Percentiles rank a stretch among this genome's conserved stretches.
Conservation (phyloP, 1,140 invertebrate genomes). For the Nebria ingens region DNA sequence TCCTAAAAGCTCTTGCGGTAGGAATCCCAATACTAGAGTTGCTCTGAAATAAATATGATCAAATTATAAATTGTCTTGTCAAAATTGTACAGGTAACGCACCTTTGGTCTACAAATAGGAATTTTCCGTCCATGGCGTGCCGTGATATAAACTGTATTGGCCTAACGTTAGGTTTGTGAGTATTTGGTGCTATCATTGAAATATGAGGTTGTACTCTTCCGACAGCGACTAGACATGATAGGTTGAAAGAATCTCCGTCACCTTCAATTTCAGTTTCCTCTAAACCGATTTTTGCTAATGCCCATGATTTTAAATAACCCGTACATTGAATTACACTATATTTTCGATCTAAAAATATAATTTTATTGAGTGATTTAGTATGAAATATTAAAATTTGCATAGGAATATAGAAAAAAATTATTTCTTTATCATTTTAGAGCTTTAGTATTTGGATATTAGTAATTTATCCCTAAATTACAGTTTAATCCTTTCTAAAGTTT, state of each 20-base stretch:
- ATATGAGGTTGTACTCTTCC: conserved; percentile 57
- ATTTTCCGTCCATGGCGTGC: conserved; percentile 90
- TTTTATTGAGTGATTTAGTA: background rate
- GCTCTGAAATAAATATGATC: conserved; percentile 47
- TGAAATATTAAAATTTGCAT: background rate
- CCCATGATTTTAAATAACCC: conserved; percentile 88
- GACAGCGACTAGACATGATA: conserved; percentile 78
- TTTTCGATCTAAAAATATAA: conserved; percentile 50
- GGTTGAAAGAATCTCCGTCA: conserved; percentile 62
- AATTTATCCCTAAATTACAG: conserved; percentile 25
- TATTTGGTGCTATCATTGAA: conserved; percentile 32
- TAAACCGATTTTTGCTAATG: conserved; percentile 61
- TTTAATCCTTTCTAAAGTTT: conserved; percentile 13
- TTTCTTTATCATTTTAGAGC: background rate
- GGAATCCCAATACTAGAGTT: conserved; percentile 76
- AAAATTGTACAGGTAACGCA: conserved; percentile 24
- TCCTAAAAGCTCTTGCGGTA: conserved; percentile 86
- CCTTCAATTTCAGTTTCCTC: conserved; percentile 53
- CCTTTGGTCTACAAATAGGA: conserved; percentile 95
- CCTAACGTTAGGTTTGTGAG: conserved; percentile 36
- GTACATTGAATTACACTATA: conserved; percentile 78
- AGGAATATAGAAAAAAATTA: background rate
- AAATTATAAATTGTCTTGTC: conserved; percentile 2
- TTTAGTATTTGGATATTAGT: conserved; percentile 19
- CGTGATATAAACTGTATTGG: conserved; percentile 69